Conservation (phyloP, 1,140 invertebrate genomes). For the Aphidius ervi region DNA sequence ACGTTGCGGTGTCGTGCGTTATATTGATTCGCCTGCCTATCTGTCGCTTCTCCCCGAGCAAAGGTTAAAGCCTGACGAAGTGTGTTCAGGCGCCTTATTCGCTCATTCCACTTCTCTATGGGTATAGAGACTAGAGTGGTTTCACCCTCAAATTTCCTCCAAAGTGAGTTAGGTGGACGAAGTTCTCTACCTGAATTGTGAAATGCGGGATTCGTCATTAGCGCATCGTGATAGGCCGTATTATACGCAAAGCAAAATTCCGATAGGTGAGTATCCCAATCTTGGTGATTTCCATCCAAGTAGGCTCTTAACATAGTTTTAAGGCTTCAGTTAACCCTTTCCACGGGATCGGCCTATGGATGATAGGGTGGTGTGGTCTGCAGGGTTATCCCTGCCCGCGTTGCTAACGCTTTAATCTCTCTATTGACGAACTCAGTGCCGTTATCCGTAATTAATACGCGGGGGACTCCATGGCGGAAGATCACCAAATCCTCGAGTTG, state of each 20-base stretch:
- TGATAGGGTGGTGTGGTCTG: constrained; percentile 35
- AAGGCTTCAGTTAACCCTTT: constrained; percentile 45
- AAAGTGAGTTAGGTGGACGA: constrained; percentile 16
- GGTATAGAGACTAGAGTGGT: background rate
- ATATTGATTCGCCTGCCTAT: constrained; percentile 15
- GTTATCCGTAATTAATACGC: constrained; percentile 42
- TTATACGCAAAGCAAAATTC: constrained; percentile 34
- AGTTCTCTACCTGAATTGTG: constrained; percentile 40
- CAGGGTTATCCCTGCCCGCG: background rate
- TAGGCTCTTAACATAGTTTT: constrained; percentile 41
- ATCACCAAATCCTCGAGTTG: constrained; percentile 33
- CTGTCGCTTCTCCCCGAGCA: background rate
- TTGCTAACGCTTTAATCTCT: background rate
- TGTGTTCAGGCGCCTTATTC: background rate
- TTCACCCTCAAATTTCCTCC: background rate
- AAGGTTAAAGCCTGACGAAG: background rate
- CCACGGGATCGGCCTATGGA: constrained; percentile 42
- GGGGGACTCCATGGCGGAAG: constrained; percentile 34
- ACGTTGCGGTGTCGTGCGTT: constrained; percentile 22
- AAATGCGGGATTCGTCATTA: constrained; percentile 35
- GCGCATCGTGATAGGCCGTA: constrained; percentile 30
- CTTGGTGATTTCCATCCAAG: constrained; percentile 34
- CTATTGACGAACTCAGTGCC: constrained; percentile 44
- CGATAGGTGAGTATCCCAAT: constrained; percentile 34
- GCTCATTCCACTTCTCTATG: background rate